Evolutionary conservation across 2,797 vertebrate genomes (phyloP), one percentile per base, ranked within the genome.

Genomic region (Labroides dimidiatus): DNA sequence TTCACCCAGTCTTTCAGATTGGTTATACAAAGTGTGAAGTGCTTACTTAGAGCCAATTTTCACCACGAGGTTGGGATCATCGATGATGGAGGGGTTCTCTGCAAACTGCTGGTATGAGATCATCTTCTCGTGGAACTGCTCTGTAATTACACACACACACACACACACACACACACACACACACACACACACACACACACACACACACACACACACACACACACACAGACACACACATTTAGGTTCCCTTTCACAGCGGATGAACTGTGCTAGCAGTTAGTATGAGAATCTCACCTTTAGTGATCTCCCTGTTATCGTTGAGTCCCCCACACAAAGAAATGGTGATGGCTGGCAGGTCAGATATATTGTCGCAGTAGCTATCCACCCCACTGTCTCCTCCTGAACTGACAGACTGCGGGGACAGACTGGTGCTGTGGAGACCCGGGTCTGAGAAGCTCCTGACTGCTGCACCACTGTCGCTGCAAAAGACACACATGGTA

Each of bases 281-380:
- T 0, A 1, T 13, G 33, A 53, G 10, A 13, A 2, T 1, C 45
- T 49, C 83, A 99, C 98, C 97, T 94, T 90, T 95, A 1, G 95
- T 96, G 83, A 99, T 96, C 85, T 99, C 98, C 86, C 91, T 93
- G 91, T 95, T 96, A 72, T 99, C 96, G 0, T 83, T 93, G 53
- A 99, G 96, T 59, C 98, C 98, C 12, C 98, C 98, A 0, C 98
- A 99, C 54, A 99, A 93, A 30, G 97, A 99, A 87, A 99, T 96
- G 78, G 95, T 94, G 23, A 99, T 96, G 45, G 95, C 93, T 0
- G 97, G 97, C 85, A 98, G 81, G 87, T 99, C 97, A 10, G 94
- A 85, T 61, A 94, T 87, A 67, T 93, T 94, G 67, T 99, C 98
- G 0, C 93, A 96, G 87, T 94, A 96, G 89, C 95, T 96, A 82